phyloP scores from a whole-genome alignment of 2,797 vertebrate species.

The Orientallactaga sibirica region DNA sequence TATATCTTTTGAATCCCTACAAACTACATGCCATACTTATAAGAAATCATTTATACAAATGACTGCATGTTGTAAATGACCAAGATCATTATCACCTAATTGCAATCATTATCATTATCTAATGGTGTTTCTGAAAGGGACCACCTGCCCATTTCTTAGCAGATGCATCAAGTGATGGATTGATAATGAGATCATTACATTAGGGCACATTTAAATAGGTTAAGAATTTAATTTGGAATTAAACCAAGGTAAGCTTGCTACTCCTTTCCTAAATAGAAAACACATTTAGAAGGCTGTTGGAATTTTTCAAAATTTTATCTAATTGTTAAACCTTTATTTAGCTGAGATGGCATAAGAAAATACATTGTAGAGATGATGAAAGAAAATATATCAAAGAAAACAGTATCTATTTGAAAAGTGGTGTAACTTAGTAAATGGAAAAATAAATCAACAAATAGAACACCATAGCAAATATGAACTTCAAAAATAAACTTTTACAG shows the following conservation, averaged over 20 bases:
- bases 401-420: not conserved
- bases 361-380: too few relatives aligned
- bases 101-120: constrained; percentile 78
- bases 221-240: constrained; percentile 72
- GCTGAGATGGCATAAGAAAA: not conserved
- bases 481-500: constrained; percentile 17
- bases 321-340: constrained; percentile 49
- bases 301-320: not conserved
- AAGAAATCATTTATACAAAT: constrained; percentile 73
- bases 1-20: constrained; percentile 57
- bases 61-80: constrained; percentile 81
- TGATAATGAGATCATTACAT: constrained; percentile 64
- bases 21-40: constrained; percentile 51
- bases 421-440: not conserved
- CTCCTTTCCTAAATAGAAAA: constrained; percentile 59
- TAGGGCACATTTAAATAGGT: constrained; percentile 61
- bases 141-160: constrained; percentile 82
- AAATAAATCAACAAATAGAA: constrained; percentile 37
- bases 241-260: constrained; percentile 41
- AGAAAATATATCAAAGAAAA: constrained; percentile 10
- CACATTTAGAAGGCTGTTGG: not conserved
- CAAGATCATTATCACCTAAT: constrained; percentile 82
- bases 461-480: not conserved
- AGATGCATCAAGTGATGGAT: constrained; percentile 78
- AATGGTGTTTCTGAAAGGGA: constrained; percentile 75